A percentile compares a stretch with the other conserved stretches of the same genome.
Conservation (phyloP, 2,113 vertebrate genomes). For the Melanostigma gelatinosum region DNA sequence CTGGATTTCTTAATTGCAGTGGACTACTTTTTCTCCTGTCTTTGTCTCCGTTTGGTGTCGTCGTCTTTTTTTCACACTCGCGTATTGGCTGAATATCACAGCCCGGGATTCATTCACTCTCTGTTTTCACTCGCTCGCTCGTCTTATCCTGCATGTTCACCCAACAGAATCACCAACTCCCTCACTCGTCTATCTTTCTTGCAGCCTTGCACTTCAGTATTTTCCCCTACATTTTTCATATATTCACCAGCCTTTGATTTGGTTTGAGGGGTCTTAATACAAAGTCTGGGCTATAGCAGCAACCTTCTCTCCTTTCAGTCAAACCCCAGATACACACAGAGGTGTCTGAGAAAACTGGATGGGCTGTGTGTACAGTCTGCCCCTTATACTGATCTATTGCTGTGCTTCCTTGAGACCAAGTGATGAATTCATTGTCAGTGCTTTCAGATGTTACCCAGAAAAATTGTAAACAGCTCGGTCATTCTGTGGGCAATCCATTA, state of each 20-base stretch:
- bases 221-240: constrained; percentile 11
- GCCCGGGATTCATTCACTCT: constrained; percentile 24
- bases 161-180: constrained; percentile 13
- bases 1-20: not conserved
- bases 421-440: constrained; percentile 63
- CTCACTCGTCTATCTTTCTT: constrained; percentile 5
- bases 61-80: not conserved
- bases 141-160: constrained; percentile 22
- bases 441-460: constrained; percentile 62
- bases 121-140: constrained; percentile 13
- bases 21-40: not conserved
- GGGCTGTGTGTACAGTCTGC: constrained; percentile 8
- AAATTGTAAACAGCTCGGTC: constrained; percentile 55
- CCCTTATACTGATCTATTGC: constrained; percentile 59
- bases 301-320: constrained; percentile 11
- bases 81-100: constrained; percentile 16
- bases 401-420: constrained; percentile 50
- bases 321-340: constrained; percentile 19
- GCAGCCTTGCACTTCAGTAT: constrained; percentile 13
- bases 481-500: constrained; percentile 63
- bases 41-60: not conserved
- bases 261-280: constrained; percentile 31
- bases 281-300: constrained; percentile 13
- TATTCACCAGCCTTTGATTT: constrained; percentile 23
- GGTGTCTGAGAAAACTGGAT: constrained; percentile 31